Percentiles rank a stretch among this genome's conserved stretches.
These are phyloP conservation scores for Tachysurus vachellii DNA, from an alignment of 2,113 vertebrate genomes.

Conservation along the genomic window DNA sequence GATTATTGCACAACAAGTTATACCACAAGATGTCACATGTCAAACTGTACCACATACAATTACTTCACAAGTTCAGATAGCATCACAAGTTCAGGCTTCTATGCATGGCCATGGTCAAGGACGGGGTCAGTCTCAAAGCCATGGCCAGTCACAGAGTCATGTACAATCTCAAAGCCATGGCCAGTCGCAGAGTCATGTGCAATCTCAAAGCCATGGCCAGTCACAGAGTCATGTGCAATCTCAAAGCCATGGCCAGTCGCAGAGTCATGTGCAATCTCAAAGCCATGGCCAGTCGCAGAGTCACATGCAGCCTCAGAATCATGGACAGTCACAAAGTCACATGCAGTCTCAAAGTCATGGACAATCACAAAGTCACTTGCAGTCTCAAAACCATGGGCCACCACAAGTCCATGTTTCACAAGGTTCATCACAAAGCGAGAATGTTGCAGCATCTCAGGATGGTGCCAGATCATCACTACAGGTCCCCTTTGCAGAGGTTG, in stretches of 20 bases:
- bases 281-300: slow-evolving; percentile 3
- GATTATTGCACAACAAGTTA: slow-evolving; percentile 50
- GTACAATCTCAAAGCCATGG: slow-evolving; percentile 22
- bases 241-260: slow-evolving; percentile 19
- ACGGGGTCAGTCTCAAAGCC: slow-evolving; percentile 29
- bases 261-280: slow-evolving; percentile 31
- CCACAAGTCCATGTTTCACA: slow-evolving; percentile 46
- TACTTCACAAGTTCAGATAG: slow-evolving; percentile 61
- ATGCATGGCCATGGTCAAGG: slow-evolving; percentile 26
- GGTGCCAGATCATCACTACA: slow-evolving; percentile 39
- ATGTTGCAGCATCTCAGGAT: slow-evolving; percentile 25
- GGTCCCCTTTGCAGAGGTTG: slow-evolving; percentile 76
- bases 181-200: slow-evolving; percentile 10
- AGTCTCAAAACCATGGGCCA: slow-evolving; percentile 16
- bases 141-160: slow-evolving; percentile 24
- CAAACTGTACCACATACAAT: slow-evolving; percentile 44
- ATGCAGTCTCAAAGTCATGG: slow-evolving; percentile 33
- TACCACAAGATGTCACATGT: slow-evolving; percentile 52
- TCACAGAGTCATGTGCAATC: slow-evolving; percentile 35
- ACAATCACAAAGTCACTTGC: slow-evolving; percentile 19
- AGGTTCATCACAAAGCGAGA: slow-evolving; percentile 29
- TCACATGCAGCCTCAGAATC: slow-evolving; percentile 24
- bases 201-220: slow-evolving; percentile 21
- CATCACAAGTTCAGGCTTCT: slow-evolving; percentile 54
- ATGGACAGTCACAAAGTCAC: slow-evolving; percentile 25